These are phyloP conservation scores for Formica exsecta DNA, from an alignment of 1,140 invertebrate genomes.

Conservation along the genomic window DNA sequence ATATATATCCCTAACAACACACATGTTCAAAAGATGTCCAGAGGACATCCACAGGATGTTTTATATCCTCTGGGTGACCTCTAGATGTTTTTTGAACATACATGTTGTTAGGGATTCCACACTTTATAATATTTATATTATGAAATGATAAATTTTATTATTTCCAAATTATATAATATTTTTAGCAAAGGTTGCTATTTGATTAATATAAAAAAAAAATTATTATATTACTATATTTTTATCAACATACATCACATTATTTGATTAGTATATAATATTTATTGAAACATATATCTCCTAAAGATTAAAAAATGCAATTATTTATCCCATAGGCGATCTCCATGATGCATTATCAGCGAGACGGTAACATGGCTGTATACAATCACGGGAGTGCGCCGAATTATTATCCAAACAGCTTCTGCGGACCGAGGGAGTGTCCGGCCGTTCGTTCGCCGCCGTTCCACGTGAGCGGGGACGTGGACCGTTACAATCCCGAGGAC, in stretches of 20 bases:
- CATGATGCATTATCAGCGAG: slow-evolving; percentile 93
- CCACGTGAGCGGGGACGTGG: slow-evolving; percentile 88
- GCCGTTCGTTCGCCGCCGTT: slow-evolving; percentile 83
- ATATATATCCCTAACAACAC: no score
- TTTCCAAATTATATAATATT: background rate
- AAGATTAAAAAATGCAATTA: no score
- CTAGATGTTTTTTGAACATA: no score
- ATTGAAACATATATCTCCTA: background rate
- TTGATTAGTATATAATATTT: background rate
- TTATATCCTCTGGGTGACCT: no score
- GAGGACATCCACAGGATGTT: no score
- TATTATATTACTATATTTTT: background rate
- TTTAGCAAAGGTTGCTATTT: background rate
- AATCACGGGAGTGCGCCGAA: slow-evolving; percentile 95
- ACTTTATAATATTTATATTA: no score
- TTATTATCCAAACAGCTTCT: slow-evolving; percentile 98
- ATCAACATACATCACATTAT: background rate
- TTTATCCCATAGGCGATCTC: slow-evolving; percentile 78
- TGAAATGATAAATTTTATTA: background rate
- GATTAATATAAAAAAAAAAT: background rate
- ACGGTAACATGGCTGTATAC: slow-evolving; percentile 91
- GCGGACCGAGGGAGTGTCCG: slow-evolving; percentile 90
- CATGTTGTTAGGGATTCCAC: no score
- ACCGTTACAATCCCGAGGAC: slow-evolving; percentile 93
- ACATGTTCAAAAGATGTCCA: no score